Conservation (phyloP, 2,797 vertebrate species). For the Sebastes nivosus region DNA sequence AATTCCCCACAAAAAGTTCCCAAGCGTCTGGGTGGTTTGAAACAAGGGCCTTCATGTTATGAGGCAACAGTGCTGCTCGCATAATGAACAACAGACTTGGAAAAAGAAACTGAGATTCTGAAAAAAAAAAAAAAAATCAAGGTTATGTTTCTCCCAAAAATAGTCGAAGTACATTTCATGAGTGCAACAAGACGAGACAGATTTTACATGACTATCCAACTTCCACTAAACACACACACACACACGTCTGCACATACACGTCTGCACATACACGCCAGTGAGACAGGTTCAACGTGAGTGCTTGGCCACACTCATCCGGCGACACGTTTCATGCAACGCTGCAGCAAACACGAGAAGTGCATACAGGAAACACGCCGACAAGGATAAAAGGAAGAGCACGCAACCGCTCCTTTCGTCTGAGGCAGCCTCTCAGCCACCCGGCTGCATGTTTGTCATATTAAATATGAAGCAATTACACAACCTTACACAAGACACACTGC, state of each 20-base stretch:
- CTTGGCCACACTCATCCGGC: slow-evolving; percentile 53
- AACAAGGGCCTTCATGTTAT: not conserved
- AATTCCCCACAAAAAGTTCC: not conserved
- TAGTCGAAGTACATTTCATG: slow-evolving; percentile 25
- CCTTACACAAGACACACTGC: slow-evolving; percentile 40
- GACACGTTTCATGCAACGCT: slow-evolving; percentile 76
- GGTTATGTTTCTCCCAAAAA: slow-evolving; percentile 33
- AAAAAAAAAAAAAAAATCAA: not conserved
- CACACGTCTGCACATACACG: not conserved
- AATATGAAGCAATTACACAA: slow-evolving; percentile 79
- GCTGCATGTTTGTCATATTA: slow-evolving; percentile 72
- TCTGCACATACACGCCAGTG: slow-evolving; percentile 25
- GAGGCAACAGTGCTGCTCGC: not conserved
- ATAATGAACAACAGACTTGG: not conserved
- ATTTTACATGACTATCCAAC: slow-evolving; percentile 34
- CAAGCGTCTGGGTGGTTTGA: not conserved
- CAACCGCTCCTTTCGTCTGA: slow-evolving; percentile 42
- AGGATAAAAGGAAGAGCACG: slow-evolving; percentile 66
- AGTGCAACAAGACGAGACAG: slow-evolving; percentile 29
- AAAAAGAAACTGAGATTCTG: slow-evolving; percentile 1
- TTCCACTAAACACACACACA: not conserved
- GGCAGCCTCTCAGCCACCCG: slow-evolving; percentile 50
- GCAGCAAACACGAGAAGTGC: slow-evolving; percentile 82
- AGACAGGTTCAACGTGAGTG: slow-evolving; percentile 52
- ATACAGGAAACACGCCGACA: slow-evolving; percentile 70